These are phyloP conservation scores for Bombyx mandarina DNA, from an alignment of 1,140 invertebrate species.

Conservation along the genomic window DNA sequence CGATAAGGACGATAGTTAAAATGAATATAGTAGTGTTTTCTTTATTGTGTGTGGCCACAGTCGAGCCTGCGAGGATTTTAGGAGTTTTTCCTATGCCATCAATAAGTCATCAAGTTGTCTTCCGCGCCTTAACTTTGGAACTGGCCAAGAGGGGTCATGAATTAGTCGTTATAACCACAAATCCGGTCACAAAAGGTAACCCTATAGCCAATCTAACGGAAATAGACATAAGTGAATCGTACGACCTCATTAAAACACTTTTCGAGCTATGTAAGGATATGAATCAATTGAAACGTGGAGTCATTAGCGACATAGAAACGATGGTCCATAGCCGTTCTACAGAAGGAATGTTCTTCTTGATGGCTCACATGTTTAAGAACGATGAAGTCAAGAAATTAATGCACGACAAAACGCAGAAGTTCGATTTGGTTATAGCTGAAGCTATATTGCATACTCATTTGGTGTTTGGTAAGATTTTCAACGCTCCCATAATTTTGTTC, in stretches of 20 bases:
- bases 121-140: neutral
- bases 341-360: neutral
- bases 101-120: conserved; percentile 1
- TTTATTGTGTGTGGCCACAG: neutral
- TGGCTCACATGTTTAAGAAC: neutral
- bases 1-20: too few relatives aligned
- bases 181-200: neutral
- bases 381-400: neutral
- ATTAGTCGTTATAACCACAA: conserved; percentile 1
- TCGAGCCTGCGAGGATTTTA: neutral
- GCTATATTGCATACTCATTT: neutral
- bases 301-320: conserved; percentile 17
- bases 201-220: neutral
- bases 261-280: neutral
- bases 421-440: conserved; percentile 6
- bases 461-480: conserved; percentile 1
- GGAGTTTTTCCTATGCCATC: conserved; percentile 1
- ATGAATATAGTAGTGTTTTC: neutral
- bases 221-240: neutral
- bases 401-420: conserved; percentile 3
- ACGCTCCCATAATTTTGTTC: conserved; percentile 6
- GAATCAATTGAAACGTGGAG: neutral
- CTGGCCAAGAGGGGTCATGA: neutral
- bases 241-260: neutral
- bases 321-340: conserved; percentile 2